These are phyloP conservation scores for Iselma pallidipennis DNA, from an alignment of 2,888 invertebrate species.

Conservation along the genomic window DNA sequence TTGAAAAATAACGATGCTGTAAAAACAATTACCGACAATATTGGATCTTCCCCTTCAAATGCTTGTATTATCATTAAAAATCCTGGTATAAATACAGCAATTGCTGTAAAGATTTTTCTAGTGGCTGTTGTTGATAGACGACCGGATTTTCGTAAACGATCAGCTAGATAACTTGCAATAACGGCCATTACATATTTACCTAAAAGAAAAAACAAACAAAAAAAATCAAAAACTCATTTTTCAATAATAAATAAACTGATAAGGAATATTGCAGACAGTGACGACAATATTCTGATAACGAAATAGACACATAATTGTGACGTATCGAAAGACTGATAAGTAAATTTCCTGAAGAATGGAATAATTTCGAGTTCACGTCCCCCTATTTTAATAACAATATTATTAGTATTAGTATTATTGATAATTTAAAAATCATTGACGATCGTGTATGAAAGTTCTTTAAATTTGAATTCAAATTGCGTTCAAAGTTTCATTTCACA, in stretches of 20 bases:
- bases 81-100: constrained; percentile 68
- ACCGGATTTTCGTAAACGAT: constrained; percentile 68
- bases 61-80: constrained; percentile 76
- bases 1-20: constrained; percentile 80
- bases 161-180: constrained; percentile 73
- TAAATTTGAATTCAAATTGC: no score
- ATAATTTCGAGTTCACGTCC: no score
- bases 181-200: constrained; percentile 79
- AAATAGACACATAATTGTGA: not conserved
- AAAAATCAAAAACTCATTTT: no score
- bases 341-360: not conserved
- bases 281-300: not conserved
- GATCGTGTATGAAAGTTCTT: no score
- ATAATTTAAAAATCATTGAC: no score
- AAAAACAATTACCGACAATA: constrained; percentile 77
- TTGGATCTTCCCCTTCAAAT: constrained; percentile 69
- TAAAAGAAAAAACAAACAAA: constrained; percentile 39
- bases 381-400: no score
- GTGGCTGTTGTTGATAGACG: constrained; percentile 74
- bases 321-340: not conserved
- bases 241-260: no score
- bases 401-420: no score
- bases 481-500: not conserved
- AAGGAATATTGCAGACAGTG: no score
- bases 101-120: constrained; percentile 69